Conservation (phyloP, 2,113 vertebrate genomes). For the Martes martes region DNA sequence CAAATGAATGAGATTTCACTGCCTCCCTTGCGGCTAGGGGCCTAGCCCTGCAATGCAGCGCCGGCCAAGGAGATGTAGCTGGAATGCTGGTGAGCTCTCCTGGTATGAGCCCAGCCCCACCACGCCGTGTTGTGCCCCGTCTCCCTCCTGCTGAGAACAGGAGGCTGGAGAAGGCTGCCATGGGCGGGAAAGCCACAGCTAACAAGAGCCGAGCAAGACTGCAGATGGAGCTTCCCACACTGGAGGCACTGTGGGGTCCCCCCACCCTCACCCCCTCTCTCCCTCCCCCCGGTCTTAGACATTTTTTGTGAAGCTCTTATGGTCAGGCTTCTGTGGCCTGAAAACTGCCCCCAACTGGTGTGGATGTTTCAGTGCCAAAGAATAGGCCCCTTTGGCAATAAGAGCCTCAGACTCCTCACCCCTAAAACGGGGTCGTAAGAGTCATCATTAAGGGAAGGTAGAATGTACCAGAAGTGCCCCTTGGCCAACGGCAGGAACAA, state of each 20-base stretch:
- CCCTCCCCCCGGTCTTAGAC: neutral
- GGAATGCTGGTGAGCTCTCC: neutral
- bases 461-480: neutral
- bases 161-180: neutral
- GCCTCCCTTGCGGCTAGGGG: neutral
- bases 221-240: neutral
- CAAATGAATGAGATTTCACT: neutral
- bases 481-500: neutral
- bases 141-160: neutral
- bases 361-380: neutral
- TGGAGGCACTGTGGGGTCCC: rapidly evolving
- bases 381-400: neutral
- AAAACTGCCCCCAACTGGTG: neutral
- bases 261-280: rapidly evolving
- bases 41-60: neutral
- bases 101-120: neutral
- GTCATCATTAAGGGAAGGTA: neutral
- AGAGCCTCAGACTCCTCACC: neutral
- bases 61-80: neutral
- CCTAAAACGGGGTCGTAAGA: neutral
- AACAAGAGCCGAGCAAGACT: no score
- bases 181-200: neutral
- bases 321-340: neutral
- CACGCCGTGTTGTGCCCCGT: neutral
- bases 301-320: neutral